A percentile compares a stretch with the other conserved stretches of the same genome.
These are phyloP conservation scores for Hyla sarda DNA, from an alignment of 2,113 vertebrate species.

Conservation along the genomic window DNA sequence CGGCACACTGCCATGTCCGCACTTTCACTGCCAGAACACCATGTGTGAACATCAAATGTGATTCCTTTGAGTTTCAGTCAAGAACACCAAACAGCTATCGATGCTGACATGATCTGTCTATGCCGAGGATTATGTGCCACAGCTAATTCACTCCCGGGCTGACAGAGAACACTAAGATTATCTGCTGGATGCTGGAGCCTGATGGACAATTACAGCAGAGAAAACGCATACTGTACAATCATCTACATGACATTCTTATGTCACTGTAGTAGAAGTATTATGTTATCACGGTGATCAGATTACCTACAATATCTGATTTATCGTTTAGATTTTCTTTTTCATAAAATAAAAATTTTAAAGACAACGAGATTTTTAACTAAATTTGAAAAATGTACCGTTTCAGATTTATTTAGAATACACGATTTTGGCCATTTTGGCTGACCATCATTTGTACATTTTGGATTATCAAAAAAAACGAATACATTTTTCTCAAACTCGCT, in stretches of 20 bases:
- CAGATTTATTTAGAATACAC: no score
- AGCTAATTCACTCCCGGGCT: conserved; percentile 41
- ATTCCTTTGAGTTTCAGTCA: conserved; percentile 49
- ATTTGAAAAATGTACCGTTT: no score
- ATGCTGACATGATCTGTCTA: conserved; percentile 51
- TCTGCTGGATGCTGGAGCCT: neutral
- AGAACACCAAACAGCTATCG: conserved; percentile 35
- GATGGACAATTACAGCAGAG: conserved; percentile 28
- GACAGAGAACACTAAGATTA: conserved; percentile 6
- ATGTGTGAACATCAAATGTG: conserved; percentile 57
- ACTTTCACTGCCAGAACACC: conserved; percentile 26
- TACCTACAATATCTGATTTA: neutral
- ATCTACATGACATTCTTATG: neutral
- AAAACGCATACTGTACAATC: neutral
- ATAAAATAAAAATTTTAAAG: no score
- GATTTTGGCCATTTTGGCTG: no score
- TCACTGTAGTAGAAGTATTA: neutral
- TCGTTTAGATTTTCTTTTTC: neutral
- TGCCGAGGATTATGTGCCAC: conserved; percentile 35
- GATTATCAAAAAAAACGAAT: no score
- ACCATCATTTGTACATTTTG: no score
- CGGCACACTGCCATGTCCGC: conserved; percentile 18
- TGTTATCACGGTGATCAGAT: neutral
- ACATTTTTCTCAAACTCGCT: no score
- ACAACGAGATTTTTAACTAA: no score